Evolutionary conservation across 2,797 vertebrate species (phyloP).

Genomic region (Hapalemur alaotrensis): DNA sequence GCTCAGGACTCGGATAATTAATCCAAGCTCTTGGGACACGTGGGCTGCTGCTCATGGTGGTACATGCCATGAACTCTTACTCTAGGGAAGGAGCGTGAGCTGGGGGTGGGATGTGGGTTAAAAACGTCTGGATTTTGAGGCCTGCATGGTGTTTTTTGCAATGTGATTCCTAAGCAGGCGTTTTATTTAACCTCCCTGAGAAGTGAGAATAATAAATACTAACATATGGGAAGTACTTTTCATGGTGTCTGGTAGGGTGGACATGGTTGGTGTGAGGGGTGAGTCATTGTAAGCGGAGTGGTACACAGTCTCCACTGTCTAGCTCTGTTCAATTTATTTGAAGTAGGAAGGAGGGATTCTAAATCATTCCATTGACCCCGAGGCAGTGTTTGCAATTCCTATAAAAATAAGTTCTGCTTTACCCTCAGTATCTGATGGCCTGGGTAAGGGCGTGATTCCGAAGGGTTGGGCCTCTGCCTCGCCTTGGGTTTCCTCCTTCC

Average conservation of each 20-base stretch:
- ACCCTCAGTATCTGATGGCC: background rate
- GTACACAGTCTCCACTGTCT: background rate
- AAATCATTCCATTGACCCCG: background rate
- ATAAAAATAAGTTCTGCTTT: conserved; percentile 41
- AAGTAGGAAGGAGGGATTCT: background rate
- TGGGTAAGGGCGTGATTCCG: background rate
- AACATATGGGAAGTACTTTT: conserved; percentile 13
- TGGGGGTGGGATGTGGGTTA: background rate
- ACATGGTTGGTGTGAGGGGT: background rate
- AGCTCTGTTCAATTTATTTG: conserved; percentile 36
- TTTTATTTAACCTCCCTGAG: conserved; percentile 43
- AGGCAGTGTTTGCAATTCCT: conserved; percentile 46
- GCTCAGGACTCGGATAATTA: background rate
- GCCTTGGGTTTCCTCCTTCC: background rate
- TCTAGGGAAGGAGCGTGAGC: background rate
- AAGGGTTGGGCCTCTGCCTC: background rate
- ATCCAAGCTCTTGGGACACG: background rate
- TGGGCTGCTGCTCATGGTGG: background rate
- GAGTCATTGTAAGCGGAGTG: conserved; percentile 24
- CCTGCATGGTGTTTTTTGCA: background rate
- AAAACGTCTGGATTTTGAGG: background rate
- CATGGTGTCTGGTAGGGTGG: background rate
- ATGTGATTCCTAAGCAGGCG: background rate
- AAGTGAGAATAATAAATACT: conserved; percentile 42
- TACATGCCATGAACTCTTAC: background rate